These are phyloP conservation scores for Sebastes wilsoni DNA, from an alignment of 2,797 vertebrate species.

Conservation along the genomic window DNA sequence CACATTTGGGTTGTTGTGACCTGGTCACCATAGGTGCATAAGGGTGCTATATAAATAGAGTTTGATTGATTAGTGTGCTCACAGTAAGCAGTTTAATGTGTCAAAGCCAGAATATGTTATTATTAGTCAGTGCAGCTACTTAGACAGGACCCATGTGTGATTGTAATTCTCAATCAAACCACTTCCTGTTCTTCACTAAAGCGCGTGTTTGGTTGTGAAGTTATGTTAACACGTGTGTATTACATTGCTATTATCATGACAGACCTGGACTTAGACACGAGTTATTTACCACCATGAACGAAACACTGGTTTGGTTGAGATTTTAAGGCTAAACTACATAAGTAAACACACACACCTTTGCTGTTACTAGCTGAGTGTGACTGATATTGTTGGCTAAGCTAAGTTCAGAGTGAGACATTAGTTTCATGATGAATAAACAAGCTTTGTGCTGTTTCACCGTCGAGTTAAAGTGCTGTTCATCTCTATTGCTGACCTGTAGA, in stretches of 20 bases:
- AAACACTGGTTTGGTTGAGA: background rate
- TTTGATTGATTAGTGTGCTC: background rate
- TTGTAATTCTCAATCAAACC: conserved; percentile 33
- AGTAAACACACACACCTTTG: conserved; percentile 2
- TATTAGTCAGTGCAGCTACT: background rate
- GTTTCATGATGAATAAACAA: background rate
- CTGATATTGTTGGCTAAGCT: conserved; percentile 16
- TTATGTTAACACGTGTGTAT: conserved; percentile 64
- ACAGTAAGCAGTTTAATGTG: background rate
- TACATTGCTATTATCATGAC: conserved; percentile 2
- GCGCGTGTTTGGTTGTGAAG: conserved; percentile 46
- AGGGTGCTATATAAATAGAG: too few relatives aligned
- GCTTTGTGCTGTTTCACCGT: conserved; percentile 2
- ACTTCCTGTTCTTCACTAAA: conserved; percentile 61
- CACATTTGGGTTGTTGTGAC: too few relatives aligned
- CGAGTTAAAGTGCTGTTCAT: background rate
- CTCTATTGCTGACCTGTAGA: conserved; percentile 39
- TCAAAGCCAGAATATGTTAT: background rate
- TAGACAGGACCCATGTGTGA: conserved; percentile 28
- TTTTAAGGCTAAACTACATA: background rate
- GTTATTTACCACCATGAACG: background rate
- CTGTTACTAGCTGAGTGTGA: background rate
- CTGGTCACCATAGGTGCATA: too few relatives aligned
- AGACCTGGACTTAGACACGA: background rate
- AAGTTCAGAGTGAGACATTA: background rate